Conservation (phyloP, 1,140 invertebrate genomes). For the Calliphora vicina region DNA sequence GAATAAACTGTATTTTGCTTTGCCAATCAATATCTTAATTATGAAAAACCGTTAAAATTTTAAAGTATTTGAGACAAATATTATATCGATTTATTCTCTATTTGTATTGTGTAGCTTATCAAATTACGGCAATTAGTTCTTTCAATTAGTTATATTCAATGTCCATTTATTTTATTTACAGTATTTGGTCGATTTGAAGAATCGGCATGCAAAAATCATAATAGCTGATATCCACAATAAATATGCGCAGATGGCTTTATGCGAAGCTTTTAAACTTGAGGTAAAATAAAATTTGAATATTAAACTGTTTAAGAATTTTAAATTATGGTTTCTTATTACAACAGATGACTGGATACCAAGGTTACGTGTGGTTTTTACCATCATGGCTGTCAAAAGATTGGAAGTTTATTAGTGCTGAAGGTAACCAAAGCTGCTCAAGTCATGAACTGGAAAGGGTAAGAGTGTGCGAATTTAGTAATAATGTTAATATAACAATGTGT, state of each 20-base stretch:
- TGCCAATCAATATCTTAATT: too few species aligned
- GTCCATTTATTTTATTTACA: conserved; percentile 58
- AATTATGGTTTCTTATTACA: too few species aligned
- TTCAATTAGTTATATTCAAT: too few species aligned
- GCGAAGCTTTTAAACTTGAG: conserved; percentile 76
- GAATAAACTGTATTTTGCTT: too few species aligned
- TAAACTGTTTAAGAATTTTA: neutral
- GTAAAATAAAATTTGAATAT: conserved; percentile 51
- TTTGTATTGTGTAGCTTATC: too few species aligned
- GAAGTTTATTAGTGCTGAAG: conserved; percentile 57
- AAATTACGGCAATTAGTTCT: too few species aligned
- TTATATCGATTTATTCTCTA: too few species aligned
- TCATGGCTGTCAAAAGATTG: conserved; percentile 74
- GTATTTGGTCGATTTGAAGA: conserved; percentile 76
- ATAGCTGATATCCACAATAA: conserved; percentile 81
- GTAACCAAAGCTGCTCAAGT: conserved; percentile 44
- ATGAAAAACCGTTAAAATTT: too few species aligned
- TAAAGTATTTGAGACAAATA: too few species aligned
- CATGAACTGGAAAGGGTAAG: conserved; percentile 45
- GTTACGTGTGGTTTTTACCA: conserved; percentile 87
- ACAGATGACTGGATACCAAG: conserved; percentile 70
- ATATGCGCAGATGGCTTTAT: conserved; percentile 75
- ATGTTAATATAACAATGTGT: neutral
- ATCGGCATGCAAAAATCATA: conserved; percentile 74
- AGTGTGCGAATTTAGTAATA: neutral